phyloP scores from a whole-genome alignment of 2,888 invertebrate species.

The Branchellion lobata region DNA sequence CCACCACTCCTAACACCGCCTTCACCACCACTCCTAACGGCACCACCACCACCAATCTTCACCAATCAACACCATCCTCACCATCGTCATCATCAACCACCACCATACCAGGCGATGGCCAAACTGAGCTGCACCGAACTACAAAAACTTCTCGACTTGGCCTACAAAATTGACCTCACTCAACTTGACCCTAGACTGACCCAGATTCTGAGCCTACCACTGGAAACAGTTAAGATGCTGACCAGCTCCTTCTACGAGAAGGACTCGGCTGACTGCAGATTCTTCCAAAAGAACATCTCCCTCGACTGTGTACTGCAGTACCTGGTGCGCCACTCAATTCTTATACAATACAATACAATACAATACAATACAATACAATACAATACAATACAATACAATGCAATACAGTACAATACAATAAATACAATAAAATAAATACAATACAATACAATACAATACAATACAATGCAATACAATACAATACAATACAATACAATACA shows the following conservation, averaged over 20 bases:
- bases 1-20: too few relatives aligned
- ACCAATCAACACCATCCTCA: too few relatives aligned
- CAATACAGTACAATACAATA: too few relatives aligned
- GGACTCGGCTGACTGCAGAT: slow-evolving; percentile 67
- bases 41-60: too few relatives aligned
- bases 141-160: slow-evolving; percentile 68
- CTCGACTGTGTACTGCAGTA: slow-evolving; percentile 68
- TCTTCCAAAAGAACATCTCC: slow-evolving; percentile 65
- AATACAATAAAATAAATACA: too few relatives aligned
- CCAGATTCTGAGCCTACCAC: not conserved
- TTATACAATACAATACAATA: not conserved
- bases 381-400: too few relatives aligned
- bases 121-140: slow-evolving; percentile 69
- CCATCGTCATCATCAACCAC: too few relatives aligned
- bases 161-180: slow-evolving; percentile 67
- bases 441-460: too few relatives aligned
- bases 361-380: too few relatives aligned
- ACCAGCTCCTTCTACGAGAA: slow-evolving; percentile 68
- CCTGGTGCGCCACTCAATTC: slow-evolving; percentile 63
- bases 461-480: too few relatives aligned
- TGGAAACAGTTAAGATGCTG: slow-evolving; percentile 62
- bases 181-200: slow-evolving; percentile 68
- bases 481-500: too few relatives aligned
- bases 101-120: slow-evolving; percentile 43
- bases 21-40: too few relatives aligned